phyloP scores from a whole-genome alignment of 2,888 invertebrate genomes.

The Molanna angustata region DNA sequence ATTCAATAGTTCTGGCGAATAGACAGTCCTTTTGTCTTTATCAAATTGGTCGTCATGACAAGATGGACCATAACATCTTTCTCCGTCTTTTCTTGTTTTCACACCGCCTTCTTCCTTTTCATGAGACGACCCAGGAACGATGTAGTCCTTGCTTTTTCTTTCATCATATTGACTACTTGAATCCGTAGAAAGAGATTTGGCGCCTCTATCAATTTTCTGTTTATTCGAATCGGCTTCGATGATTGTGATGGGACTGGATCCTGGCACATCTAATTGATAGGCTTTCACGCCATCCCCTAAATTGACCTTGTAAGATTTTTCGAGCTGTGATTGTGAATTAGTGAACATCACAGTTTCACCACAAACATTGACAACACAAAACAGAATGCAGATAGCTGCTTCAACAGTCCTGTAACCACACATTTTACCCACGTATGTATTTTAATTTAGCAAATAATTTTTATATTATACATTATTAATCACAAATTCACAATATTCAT shows the following conservation, averaged over 20 bases:
- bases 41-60: slow-evolving; percentile 40
- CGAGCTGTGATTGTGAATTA: slow-evolving; percentile 25
- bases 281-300: slow-evolving; percentile 38
- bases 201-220: slow-evolving; percentile 42
- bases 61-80: slow-evolving; percentile 51
- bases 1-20: slow-evolving; percentile 57
- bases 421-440: no score
- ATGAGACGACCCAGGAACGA: slow-evolving; percentile 29
- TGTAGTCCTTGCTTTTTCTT: slow-evolving; percentile 29
- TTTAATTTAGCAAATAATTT: no score
- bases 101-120: slow-evolving; percentile 12
- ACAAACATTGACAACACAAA: neutral
- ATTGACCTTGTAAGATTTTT: slow-evolving; percentile 16
- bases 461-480: no score
- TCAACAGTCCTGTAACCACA: no score
- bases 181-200: slow-evolving; percentile 49
- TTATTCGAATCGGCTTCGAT: slow-evolving; percentile 49
- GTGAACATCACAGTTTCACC: slow-evolving; percentile 29
- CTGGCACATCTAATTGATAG: slow-evolving; percentile 56
- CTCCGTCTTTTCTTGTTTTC: slow-evolving; percentile 27
- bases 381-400: no score
- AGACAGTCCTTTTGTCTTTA: slow-evolving; percentile 38
- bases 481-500: no score
- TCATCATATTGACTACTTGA: slow-evolving; percentile 35
- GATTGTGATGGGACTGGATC: slow-evolving; percentile 57